Base-by-base conservation (phyloP, 2,888 invertebrate species). In the Diloba caeruleocephala region DNA sequence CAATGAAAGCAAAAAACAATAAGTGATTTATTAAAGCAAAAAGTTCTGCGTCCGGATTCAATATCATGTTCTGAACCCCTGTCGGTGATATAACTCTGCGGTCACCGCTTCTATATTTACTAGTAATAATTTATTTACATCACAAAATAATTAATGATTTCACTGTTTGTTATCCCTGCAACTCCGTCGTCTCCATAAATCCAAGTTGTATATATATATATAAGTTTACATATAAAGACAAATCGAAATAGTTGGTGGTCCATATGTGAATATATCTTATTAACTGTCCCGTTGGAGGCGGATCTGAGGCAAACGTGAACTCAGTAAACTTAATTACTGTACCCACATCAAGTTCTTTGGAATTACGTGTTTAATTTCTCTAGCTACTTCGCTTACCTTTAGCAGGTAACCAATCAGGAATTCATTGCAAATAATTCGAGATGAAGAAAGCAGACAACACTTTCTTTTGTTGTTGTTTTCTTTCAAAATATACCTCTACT, bases 321-420 rank as follows among this genome's bases (percentile, higher is more conserved):
- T 73, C 53, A 38, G 73, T 60, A 79, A 84, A 85, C 78, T 80
- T 82, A 81, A 85, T 82, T 84, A 84, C 74, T 52, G 61, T 62
- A 78, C 83, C 78, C 78, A 78, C 75, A 73, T 83, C 79, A 83
- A 79, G 79, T 81, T 81, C 82, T 81, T 80, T 67, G 66, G 61
- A 71, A 73, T 74, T 71, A 74, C 70, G 62, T 65, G 74, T 74
- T 74, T 74, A 68, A 74, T 79, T 76, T 69, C 53, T 71, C 70
- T 55, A 45, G 55, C 42, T 58, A 42, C 53, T 63, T 55, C 61
- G 60, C 71, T 63, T 65, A 59, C 57, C 62, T 65, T 45, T 41
- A 46, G 32, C 34, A 32, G 14, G 54, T 51, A 62, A 66, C 71
- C 50, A 71, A 72, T 71, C 71, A 66, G 32, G 55, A 60, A 66